These are phyloP conservation scores for Himalopsyche anomala DNA, from an alignment of 2,888 invertebrate species.

Conservation along the genomic window DNA sequence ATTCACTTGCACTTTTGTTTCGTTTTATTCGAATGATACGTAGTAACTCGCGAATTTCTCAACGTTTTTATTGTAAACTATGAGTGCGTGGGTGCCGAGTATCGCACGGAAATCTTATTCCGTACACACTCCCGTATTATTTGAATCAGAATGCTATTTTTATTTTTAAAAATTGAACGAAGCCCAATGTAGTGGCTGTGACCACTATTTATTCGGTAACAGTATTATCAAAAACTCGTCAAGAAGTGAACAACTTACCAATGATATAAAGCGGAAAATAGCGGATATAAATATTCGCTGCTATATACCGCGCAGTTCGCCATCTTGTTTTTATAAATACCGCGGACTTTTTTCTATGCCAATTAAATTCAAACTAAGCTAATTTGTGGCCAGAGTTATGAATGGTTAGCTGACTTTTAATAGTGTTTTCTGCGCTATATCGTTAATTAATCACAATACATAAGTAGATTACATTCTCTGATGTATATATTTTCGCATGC, in stretches of 20 bases:
- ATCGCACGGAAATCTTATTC: conserved; percentile 12
- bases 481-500: too few relatives aligned
- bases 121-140: conserved; percentile 9
- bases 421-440: too few relatives aligned
- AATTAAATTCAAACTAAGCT: conserved; percentile 25
- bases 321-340: neutral
- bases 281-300: conserved; percentile 14
- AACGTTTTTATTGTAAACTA: neutral
- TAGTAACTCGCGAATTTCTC: neutral
- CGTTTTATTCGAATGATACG: too few relatives aligned
- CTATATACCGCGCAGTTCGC: neutral
- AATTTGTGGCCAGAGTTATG: conserved; percentile 6
- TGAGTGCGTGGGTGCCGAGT: neutral
- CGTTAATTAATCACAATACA: too few relatives aligned
- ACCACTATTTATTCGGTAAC: conserved; percentile 45
- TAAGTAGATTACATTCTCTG: too few relatives aligned
- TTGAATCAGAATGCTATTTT: conserved; percentile 45
- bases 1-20: too few relatives aligned
- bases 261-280: neutral
- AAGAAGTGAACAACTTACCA: conserved; percentile 23
- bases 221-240: conserved; percentile 44
- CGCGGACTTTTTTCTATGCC: neutral
- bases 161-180: conserved; percentile 46
- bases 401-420: neutral
- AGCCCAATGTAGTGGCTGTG: conserved; percentile 46